Conservation (phyloP, 2,113 vertebrate genomes). For the Phalacrocorax brasilianus region DNA sequence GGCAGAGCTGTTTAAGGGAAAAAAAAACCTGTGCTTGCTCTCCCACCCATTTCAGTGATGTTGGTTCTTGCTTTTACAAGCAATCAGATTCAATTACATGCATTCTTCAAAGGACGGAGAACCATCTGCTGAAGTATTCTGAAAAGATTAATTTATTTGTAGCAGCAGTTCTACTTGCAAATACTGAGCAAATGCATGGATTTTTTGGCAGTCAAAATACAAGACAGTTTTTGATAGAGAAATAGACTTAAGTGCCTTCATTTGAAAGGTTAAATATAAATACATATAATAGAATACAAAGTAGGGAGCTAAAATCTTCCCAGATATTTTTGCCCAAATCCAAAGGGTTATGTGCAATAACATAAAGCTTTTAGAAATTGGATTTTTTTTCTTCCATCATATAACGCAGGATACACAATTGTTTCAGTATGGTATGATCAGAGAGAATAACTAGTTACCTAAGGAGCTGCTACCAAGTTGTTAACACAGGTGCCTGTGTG, state of each 20-base stretch:
- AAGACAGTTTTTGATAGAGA: not conserved
- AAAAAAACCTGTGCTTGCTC: not conserved
- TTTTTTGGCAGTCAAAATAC: slow-evolving; percentile 16
- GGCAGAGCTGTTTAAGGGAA: not conserved
- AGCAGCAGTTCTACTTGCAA: not conserved
- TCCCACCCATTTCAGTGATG: not conserved
- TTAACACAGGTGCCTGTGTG: not conserved
- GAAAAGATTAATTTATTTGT: slow-evolving; percentile 37
- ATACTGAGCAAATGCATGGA: not conserved
- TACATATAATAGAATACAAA: not conserved
- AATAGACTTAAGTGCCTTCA: not conserved
- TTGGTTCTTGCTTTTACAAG: not conserved
- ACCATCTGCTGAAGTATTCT: slow-evolving; percentile 30
- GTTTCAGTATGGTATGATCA: not conserved
- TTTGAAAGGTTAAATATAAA: not conserved
- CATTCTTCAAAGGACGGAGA: slow-evolving; percentile 16
- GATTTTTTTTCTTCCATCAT: not conserved
- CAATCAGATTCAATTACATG: slow-evolving; percentile 1
- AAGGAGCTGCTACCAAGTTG: not conserved
- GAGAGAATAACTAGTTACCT: not conserved
- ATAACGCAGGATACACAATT: not conserved
- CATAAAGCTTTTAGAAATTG: not conserved
- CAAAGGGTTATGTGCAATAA: not conserved
- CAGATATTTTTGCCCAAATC: not conserved
- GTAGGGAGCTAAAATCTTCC: not conserved